These are phyloP conservation scores for Bubo bubo DNA, from an alignment of 2,113 vertebrate genomes.

Conservation along the genomic window DNA sequence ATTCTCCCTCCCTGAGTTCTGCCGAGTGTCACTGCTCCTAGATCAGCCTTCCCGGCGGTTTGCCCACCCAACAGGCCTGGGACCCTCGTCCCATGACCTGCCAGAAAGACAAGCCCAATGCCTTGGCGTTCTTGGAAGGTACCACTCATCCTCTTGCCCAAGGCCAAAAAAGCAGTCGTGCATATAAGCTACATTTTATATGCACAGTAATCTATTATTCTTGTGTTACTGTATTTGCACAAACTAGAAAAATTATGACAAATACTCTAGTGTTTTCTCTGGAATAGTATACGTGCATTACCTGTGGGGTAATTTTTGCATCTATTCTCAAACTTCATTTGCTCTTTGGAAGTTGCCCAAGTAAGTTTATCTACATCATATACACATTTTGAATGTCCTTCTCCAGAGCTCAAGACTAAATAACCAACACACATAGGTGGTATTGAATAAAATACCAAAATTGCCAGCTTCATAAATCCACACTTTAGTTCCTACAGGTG, in stretches of 20 bases:
- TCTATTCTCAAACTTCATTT: not conserved
- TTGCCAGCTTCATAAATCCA: not conserved
- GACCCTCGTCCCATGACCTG: not conserved
- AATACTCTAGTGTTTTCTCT: not conserved
- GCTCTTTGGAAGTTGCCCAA: not conserved
- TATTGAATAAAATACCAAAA: not conserved
- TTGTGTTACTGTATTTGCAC: not conserved
- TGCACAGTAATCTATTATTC: accelerated
- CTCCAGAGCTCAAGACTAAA: not conserved
- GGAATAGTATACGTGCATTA: not conserved
- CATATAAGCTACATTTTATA: not conserved
- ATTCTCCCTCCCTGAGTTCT: not conserved
- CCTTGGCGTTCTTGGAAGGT: not conserved
- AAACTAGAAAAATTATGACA: not conserved
- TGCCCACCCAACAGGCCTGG: not conserved
- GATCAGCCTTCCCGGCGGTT: not conserved
- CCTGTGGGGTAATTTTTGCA: not conserved
- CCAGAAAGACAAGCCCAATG: not conserved
- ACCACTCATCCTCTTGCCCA: not conserved
- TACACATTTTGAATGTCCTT: not conserved
- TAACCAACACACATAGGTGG: too few relatives aligned
- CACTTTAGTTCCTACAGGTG: not conserved
- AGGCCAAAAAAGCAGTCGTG: not conserved
- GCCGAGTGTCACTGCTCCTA: too few relatives aligned
- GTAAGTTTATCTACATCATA: not conserved